phyloP scores from a whole-genome alignment of 2,113 vertebrate genomes.

The Coreoperca whiteheadi region DNA sequence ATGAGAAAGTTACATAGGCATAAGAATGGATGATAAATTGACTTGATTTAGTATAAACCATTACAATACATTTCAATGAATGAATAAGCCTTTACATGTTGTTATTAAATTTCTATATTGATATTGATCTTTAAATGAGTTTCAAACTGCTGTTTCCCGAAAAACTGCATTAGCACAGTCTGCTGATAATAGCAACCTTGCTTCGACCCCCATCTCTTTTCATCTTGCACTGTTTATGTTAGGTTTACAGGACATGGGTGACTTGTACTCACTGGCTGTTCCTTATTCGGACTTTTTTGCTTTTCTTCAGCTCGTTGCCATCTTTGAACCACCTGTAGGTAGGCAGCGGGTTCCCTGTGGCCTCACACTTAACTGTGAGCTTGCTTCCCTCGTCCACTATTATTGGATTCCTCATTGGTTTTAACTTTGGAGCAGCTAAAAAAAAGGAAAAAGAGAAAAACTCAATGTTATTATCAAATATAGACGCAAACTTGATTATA shows the following conservation, averaged over 20 bases:
- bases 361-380: constrained; percentile 94
- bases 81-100: background rate
- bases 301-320: constrained; percentile 94
- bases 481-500: constrained; percentile 15
- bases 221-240: constrained; percentile 3
- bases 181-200: constrained; percentile 11
- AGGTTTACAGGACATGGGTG: constrained; percentile 15
- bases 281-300: constrained; percentile 91
- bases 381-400: constrained; percentile 90
- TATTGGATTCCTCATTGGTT: constrained; percentile 90
- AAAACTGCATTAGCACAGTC: constrained; percentile 10
- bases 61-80: background rate
- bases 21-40: background rate
- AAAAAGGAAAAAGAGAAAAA: constrained; percentile 47
- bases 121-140: background rate
- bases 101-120: background rate
- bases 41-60: constrained; percentile 3
- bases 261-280: constrained; percentile 87
- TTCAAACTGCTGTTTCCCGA: background rate
- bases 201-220: constrained; percentile 7
- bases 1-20: background rate
- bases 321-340: constrained; percentile 98
- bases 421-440: constrained; percentile 91
- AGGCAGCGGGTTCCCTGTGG: constrained; percentile 89
- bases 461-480: constrained; percentile 28